Base-by-base conservation (phyloP, 2,797 vertebrate species). In the Rhincodon typus region DNA sequence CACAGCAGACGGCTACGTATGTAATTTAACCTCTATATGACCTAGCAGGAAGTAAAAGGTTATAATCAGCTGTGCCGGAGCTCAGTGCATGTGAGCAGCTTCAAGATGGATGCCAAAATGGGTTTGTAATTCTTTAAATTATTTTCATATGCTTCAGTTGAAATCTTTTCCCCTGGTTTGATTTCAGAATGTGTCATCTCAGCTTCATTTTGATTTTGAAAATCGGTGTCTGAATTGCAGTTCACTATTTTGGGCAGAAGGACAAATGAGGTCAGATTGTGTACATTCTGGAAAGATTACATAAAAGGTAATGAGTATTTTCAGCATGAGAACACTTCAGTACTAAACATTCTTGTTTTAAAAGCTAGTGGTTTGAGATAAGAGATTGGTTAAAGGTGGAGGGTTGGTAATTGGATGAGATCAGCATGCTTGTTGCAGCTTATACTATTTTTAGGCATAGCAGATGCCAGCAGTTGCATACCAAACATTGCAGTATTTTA, bases 41-140 rank as follows among this genome's bases (percentile, higher is more conserved):
- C 96, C 96, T 53, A 2, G 97, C 97, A 97, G 97, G 98, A 98
- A 98, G 97, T 96, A 96, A 94, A 96, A 96, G 96, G 96, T 95
- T 74, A 96, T 38, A 62, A 96, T 96, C 96, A 95, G 97, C 96
- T 96, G 97, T 93, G 96, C 97, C n/a, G 70, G 96, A 82, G 88
- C 97, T 57, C 96, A 96, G 96, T 96, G 97, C 96, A 62, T 87
- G 97, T 97, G 94, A 96, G 96, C 97, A 96, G 97, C 96, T 97
- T 97, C 98, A 98, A 98, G 97, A 99, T 99, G 98, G 98, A 99
- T 97, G 98, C 98, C 98, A 98, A 97, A 97, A 97, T 96, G 97
- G 98, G 98, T 99, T 96, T 98, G 98, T 98, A n/a, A 96, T 96
- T 62, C 96, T 95, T 8, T 95, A 74, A 74, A 62, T 62, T 62